These are phyloP conservation scores for Mola mola DNA, from an alignment of 2,113 vertebrate species.

Conservation along the genomic window DNA sequence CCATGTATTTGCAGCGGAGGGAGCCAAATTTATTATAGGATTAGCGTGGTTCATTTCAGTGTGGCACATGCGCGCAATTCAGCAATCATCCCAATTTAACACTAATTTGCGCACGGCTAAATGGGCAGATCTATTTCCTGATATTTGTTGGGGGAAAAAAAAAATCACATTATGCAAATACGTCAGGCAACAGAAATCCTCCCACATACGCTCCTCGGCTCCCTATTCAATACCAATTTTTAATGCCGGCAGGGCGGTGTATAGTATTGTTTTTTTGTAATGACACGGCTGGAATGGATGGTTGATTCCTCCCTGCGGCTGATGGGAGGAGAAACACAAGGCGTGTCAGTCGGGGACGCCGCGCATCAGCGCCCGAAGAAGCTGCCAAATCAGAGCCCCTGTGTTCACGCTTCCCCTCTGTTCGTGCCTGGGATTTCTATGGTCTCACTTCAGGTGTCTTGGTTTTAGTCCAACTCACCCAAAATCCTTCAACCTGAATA, in stretches of 20 bases:
- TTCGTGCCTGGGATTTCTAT: too few species aligned
- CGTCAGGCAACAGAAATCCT: conserved; percentile 31
- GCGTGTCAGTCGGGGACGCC: conserved; percentile 55
- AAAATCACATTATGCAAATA: conserved; percentile 66
- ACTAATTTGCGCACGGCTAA: conserved; percentile 55
- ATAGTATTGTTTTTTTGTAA: conserved; percentile 33
- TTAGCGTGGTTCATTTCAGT: conserved; percentile 34
- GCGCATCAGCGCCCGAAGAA: conserved; percentile 16
- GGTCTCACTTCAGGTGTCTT: too few species aligned
- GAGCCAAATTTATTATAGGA: conserved; percentile 13
- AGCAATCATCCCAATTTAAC: conserved; percentile 55
- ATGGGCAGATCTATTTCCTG: conserved; percentile 63
- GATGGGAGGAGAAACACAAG: conserved; percentile 58
- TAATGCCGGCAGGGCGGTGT: conserved; percentile 33
- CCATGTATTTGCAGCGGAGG: conserved; percentile 1
- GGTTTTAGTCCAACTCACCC: too few species aligned
- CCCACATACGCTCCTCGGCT: conserved; percentile 17
- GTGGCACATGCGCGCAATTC: conserved; percentile 28
- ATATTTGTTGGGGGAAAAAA: conserved; percentile 35
- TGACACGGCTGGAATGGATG: conserved; percentile 52
- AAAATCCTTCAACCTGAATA: too few species aligned
- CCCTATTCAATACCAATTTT: conserved; percentile 39
- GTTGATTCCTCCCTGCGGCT: conserved; percentile 41
- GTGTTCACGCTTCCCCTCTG: neutral
- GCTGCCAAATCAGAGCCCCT: conserved; percentile 17